A percentile compares a stretch with the other conserved stretches of the same genome.
Evolutionary conservation across 1,140 invertebrate species (phyloP).

Genomic region (Daktulosphaira vitifoliae): DNA sequence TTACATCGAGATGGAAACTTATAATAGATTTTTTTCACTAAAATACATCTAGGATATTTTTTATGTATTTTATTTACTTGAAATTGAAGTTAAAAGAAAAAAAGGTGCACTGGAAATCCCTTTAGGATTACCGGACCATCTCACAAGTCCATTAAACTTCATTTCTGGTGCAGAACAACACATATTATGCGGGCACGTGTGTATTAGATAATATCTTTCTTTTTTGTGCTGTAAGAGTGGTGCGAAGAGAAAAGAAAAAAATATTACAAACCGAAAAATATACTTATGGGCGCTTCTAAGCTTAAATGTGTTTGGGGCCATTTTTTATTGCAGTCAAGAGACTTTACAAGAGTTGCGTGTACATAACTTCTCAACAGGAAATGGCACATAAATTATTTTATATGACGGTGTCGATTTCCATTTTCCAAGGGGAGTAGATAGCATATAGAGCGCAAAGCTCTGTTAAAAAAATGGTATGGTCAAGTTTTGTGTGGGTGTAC

Average conservation of each 20-base stretch:
- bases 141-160: constrained; percentile 18
- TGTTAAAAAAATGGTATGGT: constrained; percentile 15
- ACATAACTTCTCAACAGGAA: constrained; percentile 25
- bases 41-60: too few species aligned
- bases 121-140: constrained; percentile 21
- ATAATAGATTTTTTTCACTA: too few species aligned
- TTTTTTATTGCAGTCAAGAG: constrained; percentile 20
- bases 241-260: too few species aligned
- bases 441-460: background rate
- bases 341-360: background rate
- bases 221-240: background rate
- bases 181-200: constrained; percentile 20
- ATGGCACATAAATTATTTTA: constrained; percentile 32
- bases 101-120: constrained; percentile 2
- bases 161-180: background rate
- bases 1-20: too few species aligned
- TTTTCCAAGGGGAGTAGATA: constrained; percentile 6
- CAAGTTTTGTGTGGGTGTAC: constrained; percentile 8
- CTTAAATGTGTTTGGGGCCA: background rate
- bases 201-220: constrained; percentile 13
- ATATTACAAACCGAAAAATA: background rate
- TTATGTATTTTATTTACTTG: too few species aligned
- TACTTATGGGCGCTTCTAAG: constrained; percentile 1
- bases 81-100: too few species aligned
- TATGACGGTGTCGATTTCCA: constrained; percentile 32